phyloP scores from a whole-genome alignment of 2,797 vertebrate species.

The Phalanger gymnotis region DNA sequence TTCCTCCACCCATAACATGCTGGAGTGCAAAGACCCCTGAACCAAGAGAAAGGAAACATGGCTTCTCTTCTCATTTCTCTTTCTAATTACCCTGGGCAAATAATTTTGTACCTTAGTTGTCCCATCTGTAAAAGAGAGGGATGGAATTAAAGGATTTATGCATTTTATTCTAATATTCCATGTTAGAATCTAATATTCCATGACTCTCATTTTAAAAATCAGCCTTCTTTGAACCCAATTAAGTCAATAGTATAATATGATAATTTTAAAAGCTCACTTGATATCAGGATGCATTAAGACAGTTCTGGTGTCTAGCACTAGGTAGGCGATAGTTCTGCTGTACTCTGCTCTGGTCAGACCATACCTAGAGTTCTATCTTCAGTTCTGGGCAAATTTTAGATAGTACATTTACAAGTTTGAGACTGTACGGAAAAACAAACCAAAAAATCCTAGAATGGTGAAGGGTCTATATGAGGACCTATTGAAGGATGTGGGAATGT shows the following conservation, averaged over 20 bases:
- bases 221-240: neutral
- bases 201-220: neutral
- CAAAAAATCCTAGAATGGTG: neutral
- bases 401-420: neutral
- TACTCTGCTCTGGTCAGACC: neutral
- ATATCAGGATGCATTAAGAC: neutral
- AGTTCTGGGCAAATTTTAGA: neutral
- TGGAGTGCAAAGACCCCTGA: neutral
- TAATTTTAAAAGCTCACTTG: neutral
- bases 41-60: neutral
- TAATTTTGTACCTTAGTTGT: neutral
- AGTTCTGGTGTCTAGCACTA: neutral
- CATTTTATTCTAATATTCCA: neutral
- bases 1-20: neutral
- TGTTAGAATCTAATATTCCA: neutral
- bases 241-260: neutral
- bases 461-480: neutral
- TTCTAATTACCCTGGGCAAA: neutral
- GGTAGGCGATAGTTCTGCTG: neutral
- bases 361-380: neutral
- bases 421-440: neutral
- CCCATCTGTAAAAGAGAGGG: neutral
- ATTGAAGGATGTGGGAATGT: neutral
- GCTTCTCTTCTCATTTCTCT: neutral
- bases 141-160: neutral